Percentiles rank a stretch among this genome's conserved stretches.
These are phyloP conservation scores for Cyprinodon tularosa DNA, from an alignment of 2,113 vertebrate genomes.

Conservation along the genomic window DNA sequence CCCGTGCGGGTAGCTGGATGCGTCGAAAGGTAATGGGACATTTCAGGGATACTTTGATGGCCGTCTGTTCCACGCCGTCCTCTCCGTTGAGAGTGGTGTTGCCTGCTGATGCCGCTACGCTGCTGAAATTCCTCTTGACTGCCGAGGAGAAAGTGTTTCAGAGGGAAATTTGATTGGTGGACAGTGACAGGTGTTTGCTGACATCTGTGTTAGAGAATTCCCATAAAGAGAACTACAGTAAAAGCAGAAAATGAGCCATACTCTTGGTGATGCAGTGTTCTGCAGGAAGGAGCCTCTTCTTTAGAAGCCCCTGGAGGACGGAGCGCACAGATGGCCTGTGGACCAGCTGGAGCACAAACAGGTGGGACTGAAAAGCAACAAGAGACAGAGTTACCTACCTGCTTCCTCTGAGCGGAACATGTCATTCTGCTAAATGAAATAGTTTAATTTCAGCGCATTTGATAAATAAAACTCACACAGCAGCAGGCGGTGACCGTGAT, in stretches of 20 bases:
- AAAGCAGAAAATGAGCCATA: conserved; percentile 72
- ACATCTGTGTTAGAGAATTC: conserved; percentile 4
- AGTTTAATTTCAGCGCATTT: neutral
- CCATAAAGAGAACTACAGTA: conserved; percentile 13
- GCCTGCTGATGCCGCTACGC: conserved; percentile 93
- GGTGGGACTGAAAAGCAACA: conserved; percentile 88
- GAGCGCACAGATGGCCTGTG: conserved; percentile 97
- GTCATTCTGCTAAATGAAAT: neutral
- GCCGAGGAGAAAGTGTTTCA: conserved; percentile 12
- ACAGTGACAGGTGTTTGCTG: neutral
- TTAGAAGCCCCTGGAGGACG: conserved; percentile 95
- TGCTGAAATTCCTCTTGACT: conserved; percentile 95
- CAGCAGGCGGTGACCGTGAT: conserved; percentile 99
- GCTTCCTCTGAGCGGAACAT: neutral
- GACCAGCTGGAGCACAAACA: conserved; percentile 98
- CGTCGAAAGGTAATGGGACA: conserved; percentile 98
- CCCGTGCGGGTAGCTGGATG: conserved; percentile 96
- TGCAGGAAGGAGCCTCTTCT: conserved; percentile 97
- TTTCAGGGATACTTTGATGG: conserved; percentile 98
- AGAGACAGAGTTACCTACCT: conserved; percentile 25
- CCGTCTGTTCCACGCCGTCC: conserved; percentile 97
- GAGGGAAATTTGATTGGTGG: conserved; percentile 6
- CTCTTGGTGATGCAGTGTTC: conserved; percentile 99
- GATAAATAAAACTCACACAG: conserved; percentile 87
- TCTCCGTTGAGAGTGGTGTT: conserved; percentile 95